These are phyloP conservation scores for Melospiza melodia DNA, from an alignment of 2,113 vertebrate genomes.

Conservation along the genomic window DNA sequence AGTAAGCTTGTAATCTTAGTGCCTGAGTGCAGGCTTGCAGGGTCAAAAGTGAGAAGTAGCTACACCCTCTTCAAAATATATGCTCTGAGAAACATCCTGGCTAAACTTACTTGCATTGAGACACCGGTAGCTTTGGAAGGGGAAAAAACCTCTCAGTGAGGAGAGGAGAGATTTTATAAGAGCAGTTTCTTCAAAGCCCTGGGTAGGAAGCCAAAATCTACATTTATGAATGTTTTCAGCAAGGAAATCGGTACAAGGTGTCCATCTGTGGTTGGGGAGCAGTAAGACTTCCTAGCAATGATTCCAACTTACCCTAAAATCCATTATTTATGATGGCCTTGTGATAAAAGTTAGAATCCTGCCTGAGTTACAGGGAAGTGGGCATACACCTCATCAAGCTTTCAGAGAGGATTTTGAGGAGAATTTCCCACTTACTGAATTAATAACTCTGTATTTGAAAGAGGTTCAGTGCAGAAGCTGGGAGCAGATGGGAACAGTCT, in stretches of 20 bases:
- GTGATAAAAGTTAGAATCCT: constrained; percentile 28
- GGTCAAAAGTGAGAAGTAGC: not conserved
- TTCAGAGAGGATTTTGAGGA: constrained; percentile 56
- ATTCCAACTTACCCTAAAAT: constrained; percentile 26
- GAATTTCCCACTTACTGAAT: constrained; percentile 37
- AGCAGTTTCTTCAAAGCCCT: constrained; percentile 42
- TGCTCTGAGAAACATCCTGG: not conserved
- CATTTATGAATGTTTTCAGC: constrained; percentile 50
- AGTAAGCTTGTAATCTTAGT: not conserved
- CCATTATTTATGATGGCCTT: not conserved
- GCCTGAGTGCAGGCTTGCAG: not conserved
- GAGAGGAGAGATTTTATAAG: constrained; percentile 28
- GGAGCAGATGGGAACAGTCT: not conserved
- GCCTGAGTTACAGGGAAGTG: constrained; percentile 6
- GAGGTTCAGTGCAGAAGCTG: not conserved
- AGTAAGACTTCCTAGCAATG: not conserved
- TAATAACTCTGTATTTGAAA: constrained; percentile 6
- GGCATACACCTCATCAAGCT: constrained; percentile 40
- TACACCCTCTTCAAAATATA: not conserved
- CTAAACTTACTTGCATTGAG: constrained; percentile 24
- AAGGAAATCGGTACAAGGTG: constrained; percentile 49
- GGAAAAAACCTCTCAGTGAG: not conserved
- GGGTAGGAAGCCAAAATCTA: constrained; percentile 56
- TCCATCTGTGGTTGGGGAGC: constrained; percentile 5
- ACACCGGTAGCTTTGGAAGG: not conserved